These are phyloP conservation scores for Planococcus citri DNA, from an alignment of 1,140 invertebrate genomes.

Conservation along the genomic window DNA sequence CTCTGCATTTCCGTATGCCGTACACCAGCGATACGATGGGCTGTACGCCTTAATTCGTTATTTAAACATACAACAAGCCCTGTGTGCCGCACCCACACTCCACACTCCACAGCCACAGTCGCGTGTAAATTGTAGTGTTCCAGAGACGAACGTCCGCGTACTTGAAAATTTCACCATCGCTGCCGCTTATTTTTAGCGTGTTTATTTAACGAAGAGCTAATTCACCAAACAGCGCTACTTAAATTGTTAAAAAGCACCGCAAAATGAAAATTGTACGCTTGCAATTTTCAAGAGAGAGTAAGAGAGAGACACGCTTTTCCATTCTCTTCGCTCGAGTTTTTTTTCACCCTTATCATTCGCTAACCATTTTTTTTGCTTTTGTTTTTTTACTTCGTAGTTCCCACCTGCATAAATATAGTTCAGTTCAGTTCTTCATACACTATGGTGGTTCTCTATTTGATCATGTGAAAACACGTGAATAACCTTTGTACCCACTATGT, in stretches of 20 bases:
- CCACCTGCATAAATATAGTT: too few relatives aligned
- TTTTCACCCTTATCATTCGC: too few relatives aligned
- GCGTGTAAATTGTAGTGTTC: not conserved
- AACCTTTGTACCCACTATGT: too few relatives aligned
- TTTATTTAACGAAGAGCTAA: not conserved
- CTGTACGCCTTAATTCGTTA: constrained; percentile 3
- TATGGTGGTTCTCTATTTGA: too few relatives aligned
- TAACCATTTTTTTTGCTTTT: too few relatives aligned
- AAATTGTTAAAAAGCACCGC: constrained; percentile 1
- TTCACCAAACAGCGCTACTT: not conserved
- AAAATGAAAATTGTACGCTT: not conserved
- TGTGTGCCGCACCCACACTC: not conserved
- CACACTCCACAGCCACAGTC: not conserved
- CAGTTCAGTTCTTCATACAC: too few relatives aligned
- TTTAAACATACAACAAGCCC: not conserved
- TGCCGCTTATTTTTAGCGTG: not conserved
- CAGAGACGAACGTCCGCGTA: too few relatives aligned
- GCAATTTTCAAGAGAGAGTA: not conserved
- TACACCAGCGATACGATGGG: not conserved
- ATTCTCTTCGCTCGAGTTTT: too few relatives aligned
- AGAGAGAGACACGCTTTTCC: too few relatives aligned
- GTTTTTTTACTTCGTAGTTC: too few relatives aligned
- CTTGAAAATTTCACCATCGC: not conserved
- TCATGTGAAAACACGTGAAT: too few relatives aligned
- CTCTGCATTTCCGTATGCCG: not conserved